phyloP scores from a whole-genome alignment of 1,140 invertebrate species.

The Cephus cinctus region DNA sequence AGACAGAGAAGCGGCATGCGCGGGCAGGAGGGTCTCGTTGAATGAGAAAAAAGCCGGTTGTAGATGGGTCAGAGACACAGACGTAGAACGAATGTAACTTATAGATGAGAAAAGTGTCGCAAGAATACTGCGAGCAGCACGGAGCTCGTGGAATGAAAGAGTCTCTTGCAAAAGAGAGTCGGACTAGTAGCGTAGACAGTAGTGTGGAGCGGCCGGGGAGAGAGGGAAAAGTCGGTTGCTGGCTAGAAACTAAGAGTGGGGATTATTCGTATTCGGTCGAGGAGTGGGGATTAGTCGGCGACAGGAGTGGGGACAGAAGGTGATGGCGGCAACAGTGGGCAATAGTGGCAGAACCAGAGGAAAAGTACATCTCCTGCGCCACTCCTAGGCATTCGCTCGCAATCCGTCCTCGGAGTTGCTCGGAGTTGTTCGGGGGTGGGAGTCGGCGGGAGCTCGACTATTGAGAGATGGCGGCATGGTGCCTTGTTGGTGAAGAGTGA shows the following conservation, averaged over 20 bases:
- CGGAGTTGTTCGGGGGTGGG: conserved; percentile 23
- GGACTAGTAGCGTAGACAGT: too few species aligned
- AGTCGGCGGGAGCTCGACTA: conserved; percentile 20
- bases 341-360: conserved; percentile 25
- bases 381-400: too few species aligned
- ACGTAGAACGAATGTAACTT: conserved; percentile 24
- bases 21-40: too few species aligned
- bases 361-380: conserved; percentile 13
- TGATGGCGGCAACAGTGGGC: conserved; percentile 15
- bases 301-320: neutral
- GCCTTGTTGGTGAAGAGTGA: conserved; percentile 6
- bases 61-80: conserved; percentile 19
- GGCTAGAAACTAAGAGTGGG: neutral
- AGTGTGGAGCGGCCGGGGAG: conserved; percentile 13
- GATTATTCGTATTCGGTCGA: too few species aligned
- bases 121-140: neutral
- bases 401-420: too few species aligned
- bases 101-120: conserved; percentile 23
- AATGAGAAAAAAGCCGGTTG: conserved; percentile 17
- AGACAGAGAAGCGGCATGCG: too few species aligned
- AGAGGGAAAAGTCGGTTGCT: conserved; percentile 14
- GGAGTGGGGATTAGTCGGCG: too few species aligned
- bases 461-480: conserved; percentile 6
- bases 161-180: too few species aligned
- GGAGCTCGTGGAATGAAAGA: too few species aligned